Conservation (phyloP, 2,797 vertebrate genomes). For the Loris lydekkerianus region DNA sequence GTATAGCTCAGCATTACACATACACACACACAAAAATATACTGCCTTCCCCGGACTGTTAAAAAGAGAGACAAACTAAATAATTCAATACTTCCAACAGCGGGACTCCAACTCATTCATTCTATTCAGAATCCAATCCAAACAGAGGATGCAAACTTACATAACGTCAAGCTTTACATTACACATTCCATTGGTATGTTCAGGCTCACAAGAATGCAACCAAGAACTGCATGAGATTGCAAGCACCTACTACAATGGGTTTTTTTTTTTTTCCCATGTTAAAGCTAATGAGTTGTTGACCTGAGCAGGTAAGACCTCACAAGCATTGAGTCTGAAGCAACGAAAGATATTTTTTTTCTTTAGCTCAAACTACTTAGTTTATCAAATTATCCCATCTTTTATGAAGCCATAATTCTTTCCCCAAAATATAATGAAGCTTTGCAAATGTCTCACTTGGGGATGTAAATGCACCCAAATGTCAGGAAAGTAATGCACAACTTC, state of each 20-base stretch:
- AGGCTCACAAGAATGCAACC: slow-evolving; percentile 57
- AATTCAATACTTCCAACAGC: slow-evolving; percentile 66
- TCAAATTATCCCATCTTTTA: slow-evolving; percentile 52
- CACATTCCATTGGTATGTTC: slow-evolving; percentile 61
- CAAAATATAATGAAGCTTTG: slow-evolving; percentile 62
- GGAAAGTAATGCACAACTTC: slow-evolving; percentile 41
- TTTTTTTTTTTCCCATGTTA: slow-evolving; percentile 42
- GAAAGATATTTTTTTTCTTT: slow-evolving; percentile 23
- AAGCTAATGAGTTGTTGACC: slow-evolving; percentile 66
- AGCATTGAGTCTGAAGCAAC: slow-evolving; percentile 67
- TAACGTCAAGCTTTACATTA: slow-evolving; percentile 71
- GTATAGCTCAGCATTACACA: slow-evolving; percentile 35
- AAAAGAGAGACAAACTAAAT: slow-evolving; percentile 61
- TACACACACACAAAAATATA: neutral
- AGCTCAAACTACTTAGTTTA: slow-evolving; percentile 57
- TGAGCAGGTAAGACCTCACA: slow-evolving; percentile 73
- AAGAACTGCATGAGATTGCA: slow-evolving; percentile 46
- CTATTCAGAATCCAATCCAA: slow-evolving; percentile 67
- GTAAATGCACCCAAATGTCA: slow-evolving; percentile 37
- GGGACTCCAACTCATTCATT: slow-evolving; percentile 62
- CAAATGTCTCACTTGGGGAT: slow-evolving; percentile 53
- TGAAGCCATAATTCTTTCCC: slow-evolving; percentile 54
- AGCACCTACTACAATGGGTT: slow-evolving; percentile 50
- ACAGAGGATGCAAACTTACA: slow-evolving; percentile 29
- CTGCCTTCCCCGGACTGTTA: slow-evolving; percentile 32